Evolutionary conservation across 1,140 invertebrate genomes (phyloP).

Genomic region (Onthophagus taurus): DNA sequence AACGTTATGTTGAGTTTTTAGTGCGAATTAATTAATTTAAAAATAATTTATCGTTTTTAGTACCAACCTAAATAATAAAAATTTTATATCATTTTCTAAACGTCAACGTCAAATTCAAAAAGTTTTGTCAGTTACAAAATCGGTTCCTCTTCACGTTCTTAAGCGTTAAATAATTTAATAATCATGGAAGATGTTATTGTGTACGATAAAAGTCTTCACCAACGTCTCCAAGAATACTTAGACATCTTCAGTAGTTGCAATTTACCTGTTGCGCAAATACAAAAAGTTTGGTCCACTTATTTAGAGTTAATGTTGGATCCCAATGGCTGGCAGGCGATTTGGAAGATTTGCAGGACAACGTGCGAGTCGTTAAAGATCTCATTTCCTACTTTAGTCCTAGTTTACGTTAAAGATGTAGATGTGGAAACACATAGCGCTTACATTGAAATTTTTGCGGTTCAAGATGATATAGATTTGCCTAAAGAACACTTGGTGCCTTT

Average conservation of each 20-base stretch:
- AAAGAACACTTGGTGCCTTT: constrained; percentile 47
- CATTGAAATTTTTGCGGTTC: constrained; percentile 45
- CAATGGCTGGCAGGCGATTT: constrained; percentile 51
- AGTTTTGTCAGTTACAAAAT: no score
- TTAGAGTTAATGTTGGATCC: constrained; percentile 48
- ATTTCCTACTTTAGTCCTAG: constrained; percentile 49
- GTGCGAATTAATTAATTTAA: no score
- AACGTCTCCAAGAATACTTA: constrained; percentile 45
- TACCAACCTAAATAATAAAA: no score
- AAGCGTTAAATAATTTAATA: no score
- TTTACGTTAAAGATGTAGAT: constrained; percentile 44
- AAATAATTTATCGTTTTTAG: no score
- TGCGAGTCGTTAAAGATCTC: constrained; percentile 48
- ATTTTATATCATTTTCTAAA: no score
- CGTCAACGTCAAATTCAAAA: no score
- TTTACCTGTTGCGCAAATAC: constrained; percentile 43
- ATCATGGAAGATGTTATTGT: constrained; percentile 43
- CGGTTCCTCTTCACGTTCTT: no score
- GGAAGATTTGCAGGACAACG: constrained; percentile 49
- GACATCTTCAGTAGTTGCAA: constrained; percentile 40
- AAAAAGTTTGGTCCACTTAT: constrained; percentile 46
- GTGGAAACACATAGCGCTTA: constrained; percentile 40
- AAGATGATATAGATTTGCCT: constrained; percentile 50
- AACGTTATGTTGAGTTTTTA: no score
- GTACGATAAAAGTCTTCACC: constrained; percentile 48